Percentiles rank a stretch among this genome's conserved stretches.
phyloP scores from a whole-genome alignment of 1,140 invertebrate genomes.

The Tetraneura akinire region DNA sequence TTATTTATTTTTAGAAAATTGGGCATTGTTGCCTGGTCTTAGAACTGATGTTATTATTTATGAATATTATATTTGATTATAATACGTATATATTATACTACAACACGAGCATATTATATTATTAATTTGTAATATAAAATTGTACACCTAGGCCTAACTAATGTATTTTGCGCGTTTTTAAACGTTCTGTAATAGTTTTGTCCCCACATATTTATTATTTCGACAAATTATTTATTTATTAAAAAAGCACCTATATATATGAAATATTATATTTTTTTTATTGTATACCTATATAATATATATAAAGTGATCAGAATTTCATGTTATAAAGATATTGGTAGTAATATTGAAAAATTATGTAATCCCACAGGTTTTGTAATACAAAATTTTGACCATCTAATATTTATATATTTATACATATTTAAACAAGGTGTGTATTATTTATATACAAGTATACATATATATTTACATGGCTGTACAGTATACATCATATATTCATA shows the following conservation, averaged over 20 bases:
- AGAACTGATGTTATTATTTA: conserved; percentile 2
- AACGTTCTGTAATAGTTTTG: neutral
- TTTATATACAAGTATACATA: neutral
- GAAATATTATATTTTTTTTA: too few species aligned
- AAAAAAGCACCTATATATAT: too few species aligned
- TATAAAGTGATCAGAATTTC: too few species aligned
- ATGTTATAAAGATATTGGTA: too few species aligned
- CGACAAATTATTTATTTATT: neutral
- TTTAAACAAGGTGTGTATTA: neutral
- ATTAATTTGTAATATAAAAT: neutral
- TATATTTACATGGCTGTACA: too few species aligned
- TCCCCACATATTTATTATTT: neutral
- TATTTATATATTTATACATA: neutral
- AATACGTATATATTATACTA: too few species aligned
- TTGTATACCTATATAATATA: too few species aligned
- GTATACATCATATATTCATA: too few species aligned
- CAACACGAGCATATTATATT: neutral
- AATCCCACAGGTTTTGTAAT: too few species aligned
- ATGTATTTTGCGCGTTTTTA: neutral
- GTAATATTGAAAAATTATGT: too few species aligned
- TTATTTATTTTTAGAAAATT: neutral
- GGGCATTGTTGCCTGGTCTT: conserved; percentile 19
- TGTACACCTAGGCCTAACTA: neutral
- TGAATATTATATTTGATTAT: neutral
- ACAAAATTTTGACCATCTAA: too few species aligned